Evolutionary conservation across 2,797 vertebrate genomes (phyloP).

Genomic region (Sebastes flavidus): DNA sequence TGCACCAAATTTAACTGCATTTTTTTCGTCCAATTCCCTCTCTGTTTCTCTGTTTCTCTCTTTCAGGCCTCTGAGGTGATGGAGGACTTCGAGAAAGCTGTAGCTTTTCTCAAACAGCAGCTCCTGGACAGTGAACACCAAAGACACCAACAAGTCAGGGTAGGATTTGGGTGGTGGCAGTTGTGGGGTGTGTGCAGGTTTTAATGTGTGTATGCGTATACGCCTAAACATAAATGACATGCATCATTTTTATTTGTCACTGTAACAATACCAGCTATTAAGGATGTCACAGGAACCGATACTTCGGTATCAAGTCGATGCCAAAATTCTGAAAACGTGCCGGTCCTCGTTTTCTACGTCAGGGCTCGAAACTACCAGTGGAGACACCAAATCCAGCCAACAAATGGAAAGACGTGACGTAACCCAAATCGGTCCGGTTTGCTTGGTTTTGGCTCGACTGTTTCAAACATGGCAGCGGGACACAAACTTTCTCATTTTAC

Average conservation of each 20-base stretch:
- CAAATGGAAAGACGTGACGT: too few relatives aligned
- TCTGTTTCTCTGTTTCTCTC: conserved; percentile 3
- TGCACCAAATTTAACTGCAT: background rate
- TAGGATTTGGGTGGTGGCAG: conserved; percentile 49
- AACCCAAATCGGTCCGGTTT: too few relatives aligned
- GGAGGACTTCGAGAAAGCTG: conserved; percentile 82
- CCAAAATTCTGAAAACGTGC: too few relatives aligned
- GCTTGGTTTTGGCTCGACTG: too few relatives aligned
- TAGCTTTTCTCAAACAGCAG: conserved; percentile 85
- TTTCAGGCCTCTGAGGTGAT: conserved; percentile 86
- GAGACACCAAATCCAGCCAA: too few relatives aligned
- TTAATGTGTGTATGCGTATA: background rate
- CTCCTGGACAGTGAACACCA: conserved; percentile 86
- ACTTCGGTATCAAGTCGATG: too few relatives aligned
- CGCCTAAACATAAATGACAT: background rate
- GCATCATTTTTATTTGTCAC: background rate
- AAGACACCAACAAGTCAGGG: conserved; percentile 85
- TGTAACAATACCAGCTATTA: background rate
- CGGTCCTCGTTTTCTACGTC: too few relatives aligned
- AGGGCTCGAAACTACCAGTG: too few relatives aligned
- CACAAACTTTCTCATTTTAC: too few relatives aligned
- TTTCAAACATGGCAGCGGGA: too few relatives aligned
- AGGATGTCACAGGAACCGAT: too few relatives aligned
- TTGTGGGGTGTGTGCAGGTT: background rate
- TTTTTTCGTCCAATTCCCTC: background rate